Evolutionary conservation across 2,797 vertebrate genomes (phyloP).

Genomic region (Neostethus bicornis): DNA sequence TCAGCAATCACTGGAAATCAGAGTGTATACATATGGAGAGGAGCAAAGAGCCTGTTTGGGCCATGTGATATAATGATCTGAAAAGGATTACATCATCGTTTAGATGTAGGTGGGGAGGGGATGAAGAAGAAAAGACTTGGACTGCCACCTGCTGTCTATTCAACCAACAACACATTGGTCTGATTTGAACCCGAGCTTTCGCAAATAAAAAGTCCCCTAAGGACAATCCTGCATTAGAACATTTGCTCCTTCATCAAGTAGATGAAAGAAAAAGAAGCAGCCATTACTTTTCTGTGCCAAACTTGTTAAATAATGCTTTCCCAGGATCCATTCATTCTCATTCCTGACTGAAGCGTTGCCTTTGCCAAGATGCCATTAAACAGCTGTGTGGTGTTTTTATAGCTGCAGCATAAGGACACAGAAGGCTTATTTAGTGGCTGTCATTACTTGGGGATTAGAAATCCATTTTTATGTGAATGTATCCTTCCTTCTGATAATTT

Average conservation of each 20-base stretch:
- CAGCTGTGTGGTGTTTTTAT: constrained; percentile 57
- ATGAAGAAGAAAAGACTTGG: constrained; percentile 55
- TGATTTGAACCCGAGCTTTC: constrained; percentile 31
- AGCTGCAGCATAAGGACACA: constrained; percentile 47
- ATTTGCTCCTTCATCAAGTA: constrained; percentile 46
- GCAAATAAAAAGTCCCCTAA: constrained; percentile 41
- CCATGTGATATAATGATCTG: constrained; percentile 68
- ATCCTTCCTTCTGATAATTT: constrained; percentile 47
- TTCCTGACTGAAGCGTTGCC: constrained; percentile 25
- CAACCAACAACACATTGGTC: constrained; percentile 15
- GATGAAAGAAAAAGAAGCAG: constrained; percentile 36
- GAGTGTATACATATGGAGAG: constrained; percentile 51
- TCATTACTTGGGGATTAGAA: constrained; percentile 67
- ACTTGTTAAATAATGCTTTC: constrained; percentile 32
- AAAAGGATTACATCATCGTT: constrained; percentile 78
- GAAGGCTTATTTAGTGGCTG: constrained; percentile 35
- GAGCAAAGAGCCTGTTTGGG: constrained; percentile 56
- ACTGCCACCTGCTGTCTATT: constrained; percentile 75
- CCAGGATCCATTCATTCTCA: constrained; percentile 20
- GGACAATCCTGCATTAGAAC: constrained; percentile 48
- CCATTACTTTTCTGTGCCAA: constrained; percentile 33
- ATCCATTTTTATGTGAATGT: constrained; percentile 57
- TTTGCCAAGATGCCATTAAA: constrained; percentile 46
- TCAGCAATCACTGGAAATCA: constrained; percentile 55
- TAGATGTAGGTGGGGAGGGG: constrained; percentile 51